Evolutionary conservation across 2,797 vertebrate genomes (phyloP), one percentile per base, ranked within the genome.

Genomic region (Fundulus diaphanus): DNA sequence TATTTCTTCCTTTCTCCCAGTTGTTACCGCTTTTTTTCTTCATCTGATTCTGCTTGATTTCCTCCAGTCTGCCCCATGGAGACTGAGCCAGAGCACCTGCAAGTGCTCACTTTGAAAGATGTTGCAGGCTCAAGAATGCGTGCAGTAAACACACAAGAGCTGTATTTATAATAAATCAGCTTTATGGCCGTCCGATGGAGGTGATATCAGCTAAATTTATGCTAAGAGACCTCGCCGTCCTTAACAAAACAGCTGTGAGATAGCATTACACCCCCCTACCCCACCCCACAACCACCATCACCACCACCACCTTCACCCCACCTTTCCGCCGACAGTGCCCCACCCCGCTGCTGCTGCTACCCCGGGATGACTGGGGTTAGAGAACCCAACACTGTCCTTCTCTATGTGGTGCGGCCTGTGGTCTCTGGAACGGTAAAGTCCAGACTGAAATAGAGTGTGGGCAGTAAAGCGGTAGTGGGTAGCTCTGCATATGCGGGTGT

Each of bases 151-250:
- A 98, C 96, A 96, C 85, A 94, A 96, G 96, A 96, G 93, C 96
- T 94, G 94, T 97, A 97, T 98, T 98, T 98, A 98, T 97, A 97
- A 99, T 99, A 98, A 96, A 96, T 99, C 98, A 98, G 95, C 96
- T 97, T 98, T 98, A 98, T 98, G 96, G 96, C 96, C 96, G 96
- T 96, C 96, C 96, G 96, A 97, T 98, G 97, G 97, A 92, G 97
- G 96, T 97, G 97, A 97, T 98, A 98, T 98, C 96, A 96, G 95
- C 89, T 89, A 93, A 96, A 97, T 98, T 98, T 98, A 99, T 96
- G 95, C 96, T 92, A 94, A 91, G 91, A 96, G 96, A 96, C 96
- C 96, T 96, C 87, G 80, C 92, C 92, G 94, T 94, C 92, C 94
- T 95, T 93, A 90, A 87, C 92, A 49, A 95, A 92, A 96, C 97